These are phyloP conservation scores for Zoanthus gigantus DNA, from an alignment of 92 coral and sea anemone genomes.

Conservation along the genomic window DNA sequence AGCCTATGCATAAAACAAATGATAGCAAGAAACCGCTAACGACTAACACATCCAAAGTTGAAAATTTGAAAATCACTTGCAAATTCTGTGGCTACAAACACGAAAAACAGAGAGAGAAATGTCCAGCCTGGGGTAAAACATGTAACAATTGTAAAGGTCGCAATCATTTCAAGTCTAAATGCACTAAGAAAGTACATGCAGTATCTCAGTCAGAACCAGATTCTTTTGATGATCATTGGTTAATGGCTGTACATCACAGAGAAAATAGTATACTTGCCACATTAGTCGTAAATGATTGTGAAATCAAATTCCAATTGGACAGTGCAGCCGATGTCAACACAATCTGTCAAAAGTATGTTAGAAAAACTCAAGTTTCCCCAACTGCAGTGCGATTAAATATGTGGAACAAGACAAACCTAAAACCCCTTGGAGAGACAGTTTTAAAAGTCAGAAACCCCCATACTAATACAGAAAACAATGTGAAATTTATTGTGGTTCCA, in stretches of 20 bases:
- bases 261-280: conserved; percentile 11
- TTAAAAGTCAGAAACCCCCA: background rate
- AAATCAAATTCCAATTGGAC: conserved; percentile 27
- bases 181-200: background rate
- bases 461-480: background rate
- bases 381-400: conserved; percentile 1
- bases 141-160: conserved; percentile 46
- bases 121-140: conserved; percentile 50
- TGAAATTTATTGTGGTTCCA: conserved; percentile 43
- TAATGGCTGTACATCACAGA: background rate
- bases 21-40: conserved; percentile 6
- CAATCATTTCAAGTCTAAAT: conserved; percentile 46
- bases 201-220: conserved; percentile 7
- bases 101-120: conserved; percentile 39
- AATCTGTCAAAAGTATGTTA: conserved; percentile 40
- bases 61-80: conserved; percentile 23
- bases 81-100: conserved; percentile 38
- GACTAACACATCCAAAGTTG: background rate
- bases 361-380: conserved; percentile 26
- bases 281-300: conserved; percentile 9
- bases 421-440: background rate
- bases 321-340: conserved; percentile 45
- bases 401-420: conserved; percentile 37
- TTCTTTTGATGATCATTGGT: background rate
- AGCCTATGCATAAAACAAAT: conserved; percentile 6